Evolutionary conservation across 2,888 invertebrate species (phyloP).

Genomic region (Polymixis lichenea): DNA sequence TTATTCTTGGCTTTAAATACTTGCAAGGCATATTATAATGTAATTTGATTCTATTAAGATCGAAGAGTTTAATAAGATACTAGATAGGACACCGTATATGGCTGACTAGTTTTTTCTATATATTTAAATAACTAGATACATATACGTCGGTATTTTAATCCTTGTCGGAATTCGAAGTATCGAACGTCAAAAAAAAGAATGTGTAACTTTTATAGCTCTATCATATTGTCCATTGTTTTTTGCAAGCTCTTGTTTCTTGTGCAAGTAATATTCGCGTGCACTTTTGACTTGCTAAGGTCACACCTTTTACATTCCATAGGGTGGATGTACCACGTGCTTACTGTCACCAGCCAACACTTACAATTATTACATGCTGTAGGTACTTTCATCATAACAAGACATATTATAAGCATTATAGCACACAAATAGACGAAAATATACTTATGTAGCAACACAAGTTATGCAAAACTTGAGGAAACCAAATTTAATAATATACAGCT

Average conservation of each 20-base stretch:
- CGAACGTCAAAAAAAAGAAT: slow-evolving; percentile 38
- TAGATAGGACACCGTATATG: slow-evolving; percentile 26
- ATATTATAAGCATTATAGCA: background rate
- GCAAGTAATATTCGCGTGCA: slow-evolving; percentile 48
- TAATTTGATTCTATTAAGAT: slow-evolving; percentile 49
- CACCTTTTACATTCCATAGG: slow-evolving; percentile 52
- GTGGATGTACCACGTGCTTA: slow-evolving; percentile 41
- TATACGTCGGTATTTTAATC: slow-evolving; percentile 4
- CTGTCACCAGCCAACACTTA: slow-evolving; percentile 29
- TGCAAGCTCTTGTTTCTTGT: slow-evolving; percentile 31
- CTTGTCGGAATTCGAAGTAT: slow-evolving; percentile 16
- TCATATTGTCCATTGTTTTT: too few species aligned
- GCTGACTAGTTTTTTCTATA: slow-evolving; percentile 24
- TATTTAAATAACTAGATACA: background rate
- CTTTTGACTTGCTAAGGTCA: slow-evolving; percentile 60
- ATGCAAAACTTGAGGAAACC: slow-evolving; percentile 34
- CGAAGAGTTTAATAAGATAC: slow-evolving; percentile 33
- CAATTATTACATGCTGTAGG: background rate
- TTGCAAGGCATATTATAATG: slow-evolving; percentile 46
- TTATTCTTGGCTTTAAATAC: slow-evolving; percentile 19
- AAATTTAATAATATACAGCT: slow-evolving; percentile 31
- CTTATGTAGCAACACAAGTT: slow-evolving; percentile 22
- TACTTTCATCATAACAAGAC: background rate
- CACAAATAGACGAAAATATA: background rate
- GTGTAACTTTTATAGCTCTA: slow-evolving; percentile 39